Evolutionary conservation across 37 sponge, comb jelly and placozoan genomes (phyloP), one percentile per base, ranked within the genome.

Genomic region (Chondrosia reniformis): DNA sequence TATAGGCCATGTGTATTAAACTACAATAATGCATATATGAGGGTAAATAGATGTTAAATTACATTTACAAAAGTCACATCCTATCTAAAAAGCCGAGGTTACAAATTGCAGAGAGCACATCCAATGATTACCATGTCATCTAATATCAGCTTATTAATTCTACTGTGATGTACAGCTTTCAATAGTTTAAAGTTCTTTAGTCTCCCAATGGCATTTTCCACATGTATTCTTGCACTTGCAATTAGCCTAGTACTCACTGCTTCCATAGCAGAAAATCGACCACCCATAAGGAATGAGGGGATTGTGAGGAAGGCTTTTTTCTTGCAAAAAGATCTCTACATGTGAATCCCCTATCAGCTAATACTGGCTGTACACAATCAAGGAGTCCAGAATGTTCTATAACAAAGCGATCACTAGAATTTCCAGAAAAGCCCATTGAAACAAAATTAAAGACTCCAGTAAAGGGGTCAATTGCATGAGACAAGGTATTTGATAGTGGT

Each of bases 61-160:
- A n/a, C n/a, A n/a, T n/a, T n/a, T n/a, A n/a, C n/a, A n/a, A n/a
- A n/a, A n/a, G n/a, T n/a, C n/a, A n/a, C n/a, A n/a, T n/a, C n/a
- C n/a, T n/a, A n/a, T n/a, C n/a, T 82, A 17, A 82, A 76, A 28
- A 82, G 75, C 24, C 40, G 54, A 46, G 61, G 63, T 33, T 76
- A 38, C 36, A 82, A 61, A 24, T 82, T 82, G 27, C 76, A 75
- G n/a, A 82, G 55, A 38, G 76, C 83, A 55, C 54, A 45, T 13
- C 63, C 83, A 34, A 82, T 37, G 30, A 82, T 61, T n/a, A 82
- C 34, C 40, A 76, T 82, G 83, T 82, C 83, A 58, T 82, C 83
- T n/a, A 82, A 40, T 13, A 82, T 45, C 43, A 21, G 17, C 38
- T 75, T 73, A 32, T 72, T 73, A 9, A 55, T 46, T 25, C 73